phyloP scores from a whole-genome alignment of 2,797 vertebrate species.

The Echiichthys vipera region DNA sequence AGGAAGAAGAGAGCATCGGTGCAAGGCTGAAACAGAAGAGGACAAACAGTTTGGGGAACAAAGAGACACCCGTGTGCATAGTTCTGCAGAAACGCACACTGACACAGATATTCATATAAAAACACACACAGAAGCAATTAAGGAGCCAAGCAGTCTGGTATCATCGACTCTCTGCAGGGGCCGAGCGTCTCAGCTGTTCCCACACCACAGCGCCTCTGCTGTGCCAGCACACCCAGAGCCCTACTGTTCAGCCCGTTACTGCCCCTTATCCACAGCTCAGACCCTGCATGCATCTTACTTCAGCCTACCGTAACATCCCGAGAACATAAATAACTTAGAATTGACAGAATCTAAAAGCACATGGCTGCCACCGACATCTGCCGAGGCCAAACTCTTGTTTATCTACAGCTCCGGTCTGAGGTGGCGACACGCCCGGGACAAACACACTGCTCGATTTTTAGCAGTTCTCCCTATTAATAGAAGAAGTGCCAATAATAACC shows the following conservation, averaged over 20 bases:
- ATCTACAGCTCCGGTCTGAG: conserved; percentile 71
- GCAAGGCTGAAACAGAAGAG: background rate
- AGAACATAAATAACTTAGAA: conserved; percentile 42
- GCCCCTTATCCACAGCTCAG: conserved; percentile 17
- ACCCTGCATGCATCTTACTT: background rate
- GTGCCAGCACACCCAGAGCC: conserved; percentile 40
- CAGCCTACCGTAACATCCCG: conserved; percentile 23
- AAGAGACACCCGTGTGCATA: conserved; percentile 6
- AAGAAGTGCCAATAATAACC: conserved; percentile 81
- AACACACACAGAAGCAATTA: conserved; percentile 44
- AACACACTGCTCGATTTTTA: conserved; percentile 81
- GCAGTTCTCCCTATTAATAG: conserved; percentile 84
- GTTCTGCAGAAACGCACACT: conserved; percentile 36
- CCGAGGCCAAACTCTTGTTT: conserved; percentile 61
- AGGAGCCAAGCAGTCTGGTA: conserved; percentile 44
- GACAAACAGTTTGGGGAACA: conserved; percentile 18
- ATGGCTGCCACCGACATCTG: conserved; percentile 54
- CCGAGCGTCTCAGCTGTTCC: conserved; percentile 56
- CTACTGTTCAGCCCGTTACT: conserved; percentile 22
- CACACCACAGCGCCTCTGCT: conserved; percentile 40
- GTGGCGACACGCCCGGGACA: conserved; percentile 71
- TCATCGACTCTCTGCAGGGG: conserved; percentile 39
- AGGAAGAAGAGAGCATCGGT: conserved; percentile 5
- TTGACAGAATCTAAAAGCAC: conserved; percentile 44
- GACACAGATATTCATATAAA: conserved; percentile 31